Base-by-base conservation (phyloP, 2,797 vertebrate species). In the Loriculus beryllinus region DNA sequence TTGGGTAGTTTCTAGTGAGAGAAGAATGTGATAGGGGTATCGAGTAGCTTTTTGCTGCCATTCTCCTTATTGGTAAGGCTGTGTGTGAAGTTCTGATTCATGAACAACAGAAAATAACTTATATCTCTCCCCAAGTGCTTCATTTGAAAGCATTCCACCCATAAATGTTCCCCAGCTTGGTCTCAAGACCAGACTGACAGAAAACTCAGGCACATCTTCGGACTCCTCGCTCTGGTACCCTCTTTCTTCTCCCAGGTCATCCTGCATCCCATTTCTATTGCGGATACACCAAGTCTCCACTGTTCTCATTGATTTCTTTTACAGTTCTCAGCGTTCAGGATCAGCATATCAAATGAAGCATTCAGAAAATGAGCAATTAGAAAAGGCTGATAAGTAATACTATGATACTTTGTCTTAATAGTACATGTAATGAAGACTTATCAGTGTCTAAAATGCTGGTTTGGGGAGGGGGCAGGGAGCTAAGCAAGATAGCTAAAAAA, bases 401-500 rank as follows among this genome's bases (percentile, higher is more conserved):
- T 28, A 35, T 0, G 4, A n/a, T 31, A 29, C 62, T 78, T 76
- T 39, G 31, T 18, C 74, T 91, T 83, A 76, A 88, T 86, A 40
- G 80, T 31, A 74, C 11, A 5, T 40, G 85, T 63, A 40, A 65
- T 25, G 65, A 86, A 72, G 88, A 42, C 21, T 85, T 39, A 37
- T 65, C 40, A 1, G 22, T 14, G 72, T 43, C 82, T 90, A 16
- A 69, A 68, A 37, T 2, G 51, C 74, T 96, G 90, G 12, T 52
- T 87, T 93, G 86, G 92, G 82, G 82, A 81, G 86, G 87, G 85
- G 81, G 77, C 49, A 86, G 94, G 88, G 52, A 8, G 12, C 64
- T 91, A 12, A 19, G 79, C 19, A 22, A 92, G 83, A 86, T 40
- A 59, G 20, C 96, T 95, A 69, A 88, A 94, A 89, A 96, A 92